These are phyloP conservation scores for Serripes groenlandicus DNA, from an alignment of 2,888 invertebrate species.

Conservation along the genomic window DNA sequence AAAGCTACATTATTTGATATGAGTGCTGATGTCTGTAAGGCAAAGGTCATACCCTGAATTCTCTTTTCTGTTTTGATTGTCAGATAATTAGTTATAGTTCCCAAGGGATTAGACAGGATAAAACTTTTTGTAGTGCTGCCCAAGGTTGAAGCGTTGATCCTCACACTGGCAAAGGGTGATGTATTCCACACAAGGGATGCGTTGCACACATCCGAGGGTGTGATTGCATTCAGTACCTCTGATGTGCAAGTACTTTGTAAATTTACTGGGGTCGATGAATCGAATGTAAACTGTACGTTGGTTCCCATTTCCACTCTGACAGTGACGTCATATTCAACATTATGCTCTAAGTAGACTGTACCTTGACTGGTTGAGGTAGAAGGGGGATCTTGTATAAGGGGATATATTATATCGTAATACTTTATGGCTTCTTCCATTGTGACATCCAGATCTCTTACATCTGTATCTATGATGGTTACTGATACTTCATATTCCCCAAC, in stretches of 20 bases:
- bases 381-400: conserved; percentile 34
- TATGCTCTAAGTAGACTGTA: conserved; percentile 69
- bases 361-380: conserved; percentile 26
- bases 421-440: conserved; percentile 67
- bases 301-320: conserved; percentile 69
- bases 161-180: conserved; percentile 52
- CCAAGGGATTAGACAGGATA: conserved; percentile 46
- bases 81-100: conserved; percentile 31
- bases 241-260: conserved; percentile 59
- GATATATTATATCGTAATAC: conserved; percentile 69
- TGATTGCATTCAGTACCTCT: conserved; percentile 45
- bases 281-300: conserved; percentile 57
- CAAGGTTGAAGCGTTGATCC: background rate
- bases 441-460: conserved; percentile 48
- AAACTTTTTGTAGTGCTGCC: background rate
- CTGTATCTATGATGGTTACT: conserved; percentile 38
- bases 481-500: conserved; percentile 66
- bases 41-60: conserved; percentile 40
- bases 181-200: conserved; percentile 53
- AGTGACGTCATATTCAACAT: conserved; percentile 57
- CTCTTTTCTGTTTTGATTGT: conserved; percentile 38
- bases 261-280: conserved; percentile 18
- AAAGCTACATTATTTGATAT: conserved; percentile 43
- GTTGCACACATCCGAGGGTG: conserved; percentile 46
- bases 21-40: conserved; percentile 32